phyloP scores from a whole-genome alignment of 2,797 vertebrate genomes.

The Picus viridis region DNA sequence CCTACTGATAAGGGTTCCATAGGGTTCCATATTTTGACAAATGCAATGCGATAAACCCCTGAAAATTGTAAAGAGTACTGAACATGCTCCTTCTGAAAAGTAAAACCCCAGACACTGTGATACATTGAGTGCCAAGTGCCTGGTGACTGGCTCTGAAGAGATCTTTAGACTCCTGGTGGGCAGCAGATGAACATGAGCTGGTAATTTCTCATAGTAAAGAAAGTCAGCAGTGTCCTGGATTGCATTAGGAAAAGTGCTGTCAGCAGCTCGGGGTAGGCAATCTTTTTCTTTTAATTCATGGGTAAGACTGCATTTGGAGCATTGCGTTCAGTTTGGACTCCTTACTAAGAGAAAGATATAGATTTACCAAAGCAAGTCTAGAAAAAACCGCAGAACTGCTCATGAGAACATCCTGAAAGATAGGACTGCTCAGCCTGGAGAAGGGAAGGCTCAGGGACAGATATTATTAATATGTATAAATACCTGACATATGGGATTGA shows the following conservation, averaged over 20 bases:
- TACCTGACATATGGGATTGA: neutral
- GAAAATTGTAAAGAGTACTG: neutral
- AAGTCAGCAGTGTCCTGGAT: neutral
- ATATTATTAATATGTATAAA: no score
- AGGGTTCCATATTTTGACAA: neutral
- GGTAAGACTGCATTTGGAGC: neutral
- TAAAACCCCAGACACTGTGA: neutral
- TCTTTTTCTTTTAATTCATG: neutral
- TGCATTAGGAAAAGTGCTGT: neutral
- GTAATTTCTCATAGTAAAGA: neutral
- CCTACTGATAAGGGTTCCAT: neutral
- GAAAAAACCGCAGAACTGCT: fast-evolving
- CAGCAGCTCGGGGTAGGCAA: neutral
- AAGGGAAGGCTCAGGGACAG: no score
- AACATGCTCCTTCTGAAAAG: neutral
- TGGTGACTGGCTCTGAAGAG: no score
- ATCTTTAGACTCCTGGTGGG: neutral
- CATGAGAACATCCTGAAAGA: neutral
- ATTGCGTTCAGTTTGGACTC: no score
- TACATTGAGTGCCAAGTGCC: no score
- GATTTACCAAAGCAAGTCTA: no score
- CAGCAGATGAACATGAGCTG: neutral
- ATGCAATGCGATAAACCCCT: neutral
- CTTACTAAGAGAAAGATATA: no score
- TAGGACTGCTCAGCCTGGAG: neutral